Evolutionary conservation across 2,888 invertebrate species (phyloP).

Genomic region (Agriotes lineatus): DNA sequence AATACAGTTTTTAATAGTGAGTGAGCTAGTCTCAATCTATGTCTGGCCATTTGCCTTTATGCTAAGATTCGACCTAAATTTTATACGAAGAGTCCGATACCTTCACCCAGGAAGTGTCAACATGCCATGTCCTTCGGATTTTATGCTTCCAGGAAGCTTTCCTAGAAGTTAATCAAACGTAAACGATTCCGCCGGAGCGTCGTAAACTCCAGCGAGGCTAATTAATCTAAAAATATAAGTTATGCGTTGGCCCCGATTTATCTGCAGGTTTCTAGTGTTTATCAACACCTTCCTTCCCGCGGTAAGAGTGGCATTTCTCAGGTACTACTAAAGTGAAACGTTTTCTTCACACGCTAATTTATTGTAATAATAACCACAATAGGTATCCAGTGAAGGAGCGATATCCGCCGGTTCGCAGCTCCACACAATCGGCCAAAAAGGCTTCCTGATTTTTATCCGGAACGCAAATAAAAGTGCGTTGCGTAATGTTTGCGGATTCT

Average conservation of each 20-base stretch:
- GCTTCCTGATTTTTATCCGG: background rate
- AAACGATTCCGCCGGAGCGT: too few relatives aligned
- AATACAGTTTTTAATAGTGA: too few relatives aligned
- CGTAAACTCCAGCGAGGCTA: background rate
- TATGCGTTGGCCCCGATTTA: background rate
- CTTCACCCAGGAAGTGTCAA: too few relatives aligned
- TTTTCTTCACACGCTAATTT: constrained; percentile 13
- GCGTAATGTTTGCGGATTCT: background rate
- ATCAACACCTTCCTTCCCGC: constrained; percentile 1
- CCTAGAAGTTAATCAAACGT: too few relatives aligned
- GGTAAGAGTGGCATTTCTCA: constrained; percentile 18
- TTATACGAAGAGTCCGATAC: too few relatives aligned
- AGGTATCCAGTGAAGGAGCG: background rate
- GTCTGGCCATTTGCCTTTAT: too few relatives aligned
- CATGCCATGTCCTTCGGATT: background rate
- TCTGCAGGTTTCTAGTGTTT: background rate
- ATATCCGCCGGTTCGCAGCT: background rate
- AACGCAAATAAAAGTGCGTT: background rate
- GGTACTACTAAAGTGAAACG: constrained; percentile 12
- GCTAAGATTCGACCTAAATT: too few relatives aligned
- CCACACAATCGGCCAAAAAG: constrained; percentile 1
- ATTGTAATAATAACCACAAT: constrained; percentile 18
- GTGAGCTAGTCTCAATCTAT: too few relatives aligned
- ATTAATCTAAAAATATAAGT: background rate
- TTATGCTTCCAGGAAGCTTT: background rate